A percentile compares a stretch with the other conserved stretches of the same genome.
These are phyloP conservation scores for Buceros bicornis DNA, from an alignment of 2,797 vertebrate genomes.

Conservation along the genomic window DNA sequence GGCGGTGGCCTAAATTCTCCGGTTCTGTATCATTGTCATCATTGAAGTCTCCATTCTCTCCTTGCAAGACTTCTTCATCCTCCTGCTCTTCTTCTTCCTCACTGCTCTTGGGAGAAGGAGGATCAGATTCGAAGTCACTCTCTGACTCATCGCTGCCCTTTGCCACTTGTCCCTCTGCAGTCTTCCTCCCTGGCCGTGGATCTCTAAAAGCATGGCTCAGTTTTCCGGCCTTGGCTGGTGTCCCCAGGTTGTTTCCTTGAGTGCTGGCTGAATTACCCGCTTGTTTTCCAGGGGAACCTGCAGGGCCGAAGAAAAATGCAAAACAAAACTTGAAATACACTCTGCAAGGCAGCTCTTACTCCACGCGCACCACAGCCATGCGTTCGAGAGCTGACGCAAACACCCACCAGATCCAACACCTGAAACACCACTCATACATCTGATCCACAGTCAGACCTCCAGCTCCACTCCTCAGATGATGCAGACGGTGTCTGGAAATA, in stretches of 20 bases:
- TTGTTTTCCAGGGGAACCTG: slow-evolving; percentile 83
- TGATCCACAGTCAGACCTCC: neutral
- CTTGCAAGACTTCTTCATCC: slow-evolving; percentile 91
- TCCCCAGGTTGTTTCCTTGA: slow-evolving; percentile 41
- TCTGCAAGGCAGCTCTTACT: neutral
- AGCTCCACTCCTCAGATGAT: neutral
- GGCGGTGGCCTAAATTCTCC: slow-evolving; percentile 90
- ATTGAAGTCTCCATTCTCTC: slow-evolving; percentile 87
- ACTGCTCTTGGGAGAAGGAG: slow-evolving; percentile 95
- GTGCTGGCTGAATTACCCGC: slow-evolving; percentile 43
- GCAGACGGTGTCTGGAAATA: neutral
- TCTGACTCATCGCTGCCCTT: slow-evolving; percentile 88
- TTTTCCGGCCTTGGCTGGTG: slow-evolving; percentile 56
- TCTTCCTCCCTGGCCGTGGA: slow-evolving; percentile 76
- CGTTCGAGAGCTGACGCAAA: neutral
- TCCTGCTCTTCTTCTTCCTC: slow-evolving; percentile 91
- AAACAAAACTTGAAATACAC: slow-evolving; percentile 41
- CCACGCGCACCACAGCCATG: neutral
- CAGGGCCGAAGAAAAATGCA: slow-evolving; percentile 61
- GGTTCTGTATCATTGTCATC: slow-evolving; percentile 86
- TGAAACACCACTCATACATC: neutral
- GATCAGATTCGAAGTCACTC: slow-evolving; percentile 97
- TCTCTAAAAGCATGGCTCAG: slow-evolving; percentile 76
- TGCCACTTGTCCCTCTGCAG: slow-evolving; percentile 39
- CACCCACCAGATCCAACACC: too few species aligned